Conservation (phyloP, 2,888 invertebrate genomes). For the Scotopteryx bipunctaria region DNA sequence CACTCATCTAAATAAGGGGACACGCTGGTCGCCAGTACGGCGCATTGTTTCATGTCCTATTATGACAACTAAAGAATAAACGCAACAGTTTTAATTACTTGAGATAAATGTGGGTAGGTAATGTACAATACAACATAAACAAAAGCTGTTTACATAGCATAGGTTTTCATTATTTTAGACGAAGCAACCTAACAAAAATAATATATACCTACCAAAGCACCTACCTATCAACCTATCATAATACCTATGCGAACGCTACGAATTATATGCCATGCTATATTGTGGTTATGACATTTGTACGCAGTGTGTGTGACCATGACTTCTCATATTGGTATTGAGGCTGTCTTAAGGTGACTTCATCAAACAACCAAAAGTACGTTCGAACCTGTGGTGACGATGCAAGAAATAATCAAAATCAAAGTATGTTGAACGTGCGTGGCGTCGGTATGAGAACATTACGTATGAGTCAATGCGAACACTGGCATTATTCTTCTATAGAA, state of each 20-base stretch:
- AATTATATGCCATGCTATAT: neutral
- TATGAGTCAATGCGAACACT: slow-evolving; percentile 33
- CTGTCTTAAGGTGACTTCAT: slow-evolving; percentile 22
- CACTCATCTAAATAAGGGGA: neutral
- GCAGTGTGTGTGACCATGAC: slow-evolving; percentile 4
- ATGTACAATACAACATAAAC: too few species aligned
- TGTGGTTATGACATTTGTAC: slow-evolving; percentile 10
- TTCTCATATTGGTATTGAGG: slow-evolving; percentile 13
- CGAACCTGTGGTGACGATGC: slow-evolving; percentile 21
- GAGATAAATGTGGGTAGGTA: too few species aligned
- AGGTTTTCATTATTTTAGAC: too few species aligned
- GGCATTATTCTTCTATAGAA: slow-evolving; percentile 34
- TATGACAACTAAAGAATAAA: too few species aligned
- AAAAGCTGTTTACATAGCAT: too few species aligned
- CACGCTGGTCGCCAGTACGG: neutral
- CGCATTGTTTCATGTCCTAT: neutral
- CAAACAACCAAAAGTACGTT: slow-evolving; percentile 23
- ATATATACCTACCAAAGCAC: too few species aligned
- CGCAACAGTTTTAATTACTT: too few species aligned
- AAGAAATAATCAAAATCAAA: slow-evolving; percentile 33
- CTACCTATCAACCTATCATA: too few species aligned
- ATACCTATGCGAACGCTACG: neutral
- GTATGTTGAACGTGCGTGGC: slow-evolving; percentile 34
- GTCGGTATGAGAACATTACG: slow-evolving; percentile 28
- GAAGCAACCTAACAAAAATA: too few species aligned